Evolutionary conservation across 2,797 vertebrate species (phyloP), one percentile per base, ranked within the genome.

Genomic region (Eospalax fontanierii): DNA sequence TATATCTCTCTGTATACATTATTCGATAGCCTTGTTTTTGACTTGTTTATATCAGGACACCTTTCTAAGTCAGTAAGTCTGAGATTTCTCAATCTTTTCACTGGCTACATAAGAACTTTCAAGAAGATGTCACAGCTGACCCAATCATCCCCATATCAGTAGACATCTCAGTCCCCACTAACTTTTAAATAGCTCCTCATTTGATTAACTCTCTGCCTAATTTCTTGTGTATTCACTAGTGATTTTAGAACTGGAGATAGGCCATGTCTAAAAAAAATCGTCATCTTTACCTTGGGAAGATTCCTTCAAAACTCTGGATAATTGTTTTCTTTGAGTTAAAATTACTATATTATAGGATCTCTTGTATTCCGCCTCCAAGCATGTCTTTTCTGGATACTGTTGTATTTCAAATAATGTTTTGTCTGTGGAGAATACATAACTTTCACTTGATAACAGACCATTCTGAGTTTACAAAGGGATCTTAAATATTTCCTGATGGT

Each of bases 241-340:
- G 10, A 11, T 80, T 93, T 87, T 84, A 80, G 54, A 89, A 59
- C 22, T 68, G 9, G 35, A 40, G 18, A 24, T 28, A 73, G 1
- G 18, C 43, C 21, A 15, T 35, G 21, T 87, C 35, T 61, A 86
- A 90, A 88, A 18, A 26, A 46, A n/a, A n/a, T n/a, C 18, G 0
- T 57, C 61, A 66, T 40, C 57, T 3, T 57, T 3, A 76, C 1
- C 11, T 76, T 88, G 30, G 24, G 14, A 2, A 91, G 68, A 75
- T 40, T 22, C 28, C 22, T 89, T 43, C 40, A 61, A 46, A 46
- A 15, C 43, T 30, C 63, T 50, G 59, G 8, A 30, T 15, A 83
- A 61, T 82, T 71, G 57, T 90, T 93, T 89, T 21, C 54, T 80
- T 6, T 54, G 46, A 83, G 76, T 90, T 80, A 75, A 91, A 93